Conservation (phyloP, 2,888 invertebrate genomes). For the Tachina fera region DNA sequence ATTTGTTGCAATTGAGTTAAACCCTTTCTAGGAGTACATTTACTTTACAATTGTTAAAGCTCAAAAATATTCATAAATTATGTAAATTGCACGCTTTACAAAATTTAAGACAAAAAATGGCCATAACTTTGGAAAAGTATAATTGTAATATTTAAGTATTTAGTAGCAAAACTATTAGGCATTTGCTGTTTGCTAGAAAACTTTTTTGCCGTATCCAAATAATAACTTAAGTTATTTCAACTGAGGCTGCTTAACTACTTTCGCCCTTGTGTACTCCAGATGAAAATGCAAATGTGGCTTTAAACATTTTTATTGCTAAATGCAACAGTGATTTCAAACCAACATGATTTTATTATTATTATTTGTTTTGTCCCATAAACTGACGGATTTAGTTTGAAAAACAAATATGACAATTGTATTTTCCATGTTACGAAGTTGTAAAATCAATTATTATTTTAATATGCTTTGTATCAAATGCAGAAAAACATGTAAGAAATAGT, state of each 20-base stretch:
- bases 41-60: conserved; percentile 6
- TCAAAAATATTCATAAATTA: conserved; percentile 49
- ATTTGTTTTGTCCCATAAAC: conserved; percentile 47
- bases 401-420: conserved; percentile 22
- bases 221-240: conserved; percentile 29
- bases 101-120: conserved; percentile 52
- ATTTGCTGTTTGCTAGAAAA: not conserved
- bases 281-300: not conserved
- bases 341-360: conserved; percentile 51
- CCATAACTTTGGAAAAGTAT: conserved; percentile 65
- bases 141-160: conserved; percentile 41
- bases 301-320: not conserved
- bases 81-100: conserved; percentile 56
- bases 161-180: conserved; percentile 44
- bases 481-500: not conserved
- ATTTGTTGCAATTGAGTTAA: conserved; percentile 18
- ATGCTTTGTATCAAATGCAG: not conserved
- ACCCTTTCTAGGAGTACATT: conserved; percentile 17
- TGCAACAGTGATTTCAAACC: conserved; percentile 21
- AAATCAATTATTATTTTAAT: too few species aligned
- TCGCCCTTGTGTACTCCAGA: not conserved
- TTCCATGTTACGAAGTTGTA: conserved; percentile 28
- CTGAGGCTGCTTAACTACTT: not conserved
- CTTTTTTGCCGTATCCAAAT: conserved; percentile 11
- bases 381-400: conserved; percentile 12